Percentiles rank a stretch among this genome's conserved stretches.
Evolutionary conservation across 2,797 vertebrate genomes (phyloP).

Genomic region (Hipposideros larvatus): DNA sequence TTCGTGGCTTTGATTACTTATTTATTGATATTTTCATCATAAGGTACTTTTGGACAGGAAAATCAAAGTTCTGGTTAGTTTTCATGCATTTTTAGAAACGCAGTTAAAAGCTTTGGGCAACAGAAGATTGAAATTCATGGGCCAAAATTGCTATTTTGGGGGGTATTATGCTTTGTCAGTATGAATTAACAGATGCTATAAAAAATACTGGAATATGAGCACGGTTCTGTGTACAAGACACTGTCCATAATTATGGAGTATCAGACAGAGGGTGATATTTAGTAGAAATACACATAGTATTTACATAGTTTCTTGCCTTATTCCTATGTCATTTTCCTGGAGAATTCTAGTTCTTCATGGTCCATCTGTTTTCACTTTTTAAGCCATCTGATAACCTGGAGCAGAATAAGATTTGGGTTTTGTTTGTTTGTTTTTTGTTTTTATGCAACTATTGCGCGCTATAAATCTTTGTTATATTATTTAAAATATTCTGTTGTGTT

Average conservation of each 20-base stretch:
- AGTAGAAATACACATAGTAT: background rate
- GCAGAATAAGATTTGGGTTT: constrained; percentile 9
- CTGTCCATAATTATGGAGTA: background rate
- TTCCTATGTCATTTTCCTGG: background rate
- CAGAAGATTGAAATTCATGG: background rate
- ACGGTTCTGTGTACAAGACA: background rate
- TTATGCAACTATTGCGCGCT: background rate
- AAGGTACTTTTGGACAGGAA: background rate
- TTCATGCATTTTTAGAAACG: background rate
- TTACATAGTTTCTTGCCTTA: background rate
- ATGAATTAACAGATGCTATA: background rate
- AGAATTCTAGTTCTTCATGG: background rate
- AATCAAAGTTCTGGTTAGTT: background rate
- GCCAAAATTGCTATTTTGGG: background rate
- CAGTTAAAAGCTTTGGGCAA: constrained; percentile 16
- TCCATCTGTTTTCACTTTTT: constrained; percentile 25
- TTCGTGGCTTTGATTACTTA: constrained; percentile 31
- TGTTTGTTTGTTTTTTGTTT: background rate
- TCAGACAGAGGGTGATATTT: background rate
- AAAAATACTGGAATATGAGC: background rate
- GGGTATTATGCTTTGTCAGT: background rate
- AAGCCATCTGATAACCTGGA: background rate
- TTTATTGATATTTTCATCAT: background rate
- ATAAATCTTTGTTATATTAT: background rate
- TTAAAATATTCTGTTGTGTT: background rate